Percentiles rank a stretch among this genome's conserved stretches.
These are phyloP conservation scores for Crocodylus rhombifer DNA, from an alignment of 2,797 vertebrate genomes.

Conservation along the genomic window DNA sequence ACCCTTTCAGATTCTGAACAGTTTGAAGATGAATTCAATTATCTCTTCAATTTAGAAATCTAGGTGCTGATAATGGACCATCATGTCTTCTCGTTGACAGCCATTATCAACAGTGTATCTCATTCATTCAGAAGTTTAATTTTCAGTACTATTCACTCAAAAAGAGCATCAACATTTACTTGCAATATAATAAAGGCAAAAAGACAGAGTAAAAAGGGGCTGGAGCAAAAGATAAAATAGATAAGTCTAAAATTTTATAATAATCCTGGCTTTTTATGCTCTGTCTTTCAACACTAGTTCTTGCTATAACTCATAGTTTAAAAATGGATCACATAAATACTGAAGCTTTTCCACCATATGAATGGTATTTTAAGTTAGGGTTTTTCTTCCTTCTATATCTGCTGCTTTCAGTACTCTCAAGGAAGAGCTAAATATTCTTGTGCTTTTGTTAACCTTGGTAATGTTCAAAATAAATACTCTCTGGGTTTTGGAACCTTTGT, in stretches of 20 bases:
- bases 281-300: neutral
- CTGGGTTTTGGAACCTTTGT: neutral
- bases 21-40: constrained; percentile 9
- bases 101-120: neutral
- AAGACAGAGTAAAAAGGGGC: neutral
- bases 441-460: neutral
- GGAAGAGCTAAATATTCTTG: neutral
- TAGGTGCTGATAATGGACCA: neutral
- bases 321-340: neutral
- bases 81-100: neutral
- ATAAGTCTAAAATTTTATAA: neutral
- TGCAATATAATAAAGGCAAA: neutral
- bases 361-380: neutral
- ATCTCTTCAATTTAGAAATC: neutral
- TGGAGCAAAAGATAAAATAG: neutral
- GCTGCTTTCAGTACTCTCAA: neutral
- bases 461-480: neutral
- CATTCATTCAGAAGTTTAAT: neutral
- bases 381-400: neutral
- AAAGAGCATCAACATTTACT: neutral
- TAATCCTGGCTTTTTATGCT: neutral
- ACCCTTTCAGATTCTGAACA: neutral
- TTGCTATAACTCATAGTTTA: neutral
- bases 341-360: neutral
- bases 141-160: neutral